Conservation (phyloP, 2,113 vertebrate genomes). For the Nannobrachium achirus region DNA sequence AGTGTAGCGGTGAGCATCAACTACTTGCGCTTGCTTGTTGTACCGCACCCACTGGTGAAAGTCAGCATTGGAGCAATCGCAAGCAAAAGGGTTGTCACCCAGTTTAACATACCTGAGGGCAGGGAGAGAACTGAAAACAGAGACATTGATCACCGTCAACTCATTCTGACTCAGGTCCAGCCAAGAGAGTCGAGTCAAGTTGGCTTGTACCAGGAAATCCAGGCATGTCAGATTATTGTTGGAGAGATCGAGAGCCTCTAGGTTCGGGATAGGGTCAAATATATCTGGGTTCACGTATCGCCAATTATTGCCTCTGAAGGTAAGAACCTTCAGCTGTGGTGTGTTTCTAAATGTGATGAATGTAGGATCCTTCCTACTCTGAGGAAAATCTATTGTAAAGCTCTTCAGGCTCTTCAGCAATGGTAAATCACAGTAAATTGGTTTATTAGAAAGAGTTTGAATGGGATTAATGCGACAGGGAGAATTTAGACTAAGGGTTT, state of each 20-base stretch:
- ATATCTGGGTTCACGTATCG: slow-evolving; percentile 36
- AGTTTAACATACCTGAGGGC: slow-evolving; percentile 64
- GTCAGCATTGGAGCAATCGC: slow-evolving; percentile 68
- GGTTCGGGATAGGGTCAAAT: slow-evolving; percentile 48
- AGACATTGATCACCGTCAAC: slow-evolving; percentile 57
- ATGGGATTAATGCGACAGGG: no score
- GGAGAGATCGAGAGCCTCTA: slow-evolving; percentile 56
- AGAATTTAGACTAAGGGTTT: slow-evolving; percentile 16
- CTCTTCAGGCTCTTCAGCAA: slow-evolving; percentile 37
- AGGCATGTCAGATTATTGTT: no score
- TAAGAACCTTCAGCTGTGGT: slow-evolving; percentile 52
- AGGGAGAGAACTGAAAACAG: slow-evolving; percentile 37
- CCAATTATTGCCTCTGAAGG: slow-evolving; percentile 48
- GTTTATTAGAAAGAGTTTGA: no score
- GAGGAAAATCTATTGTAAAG: slow-evolving; percentile 35
- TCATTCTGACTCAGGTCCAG: no score
- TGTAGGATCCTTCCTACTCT: slow-evolving; percentile 27
- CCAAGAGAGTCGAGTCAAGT: no score
- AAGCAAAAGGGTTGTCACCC: slow-evolving; percentile 61
- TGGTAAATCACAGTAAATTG: slow-evolving; percentile 51
- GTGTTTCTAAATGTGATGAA: slow-evolving; percentile 49
- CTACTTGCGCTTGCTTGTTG: no score
- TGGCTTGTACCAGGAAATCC: no score
- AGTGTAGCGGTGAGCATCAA: no score
- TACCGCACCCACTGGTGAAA: no score